phyloP scores from a whole-genome alignment of 1,140 invertebrate species.

The Gonatopus flavifemur region DNA sequence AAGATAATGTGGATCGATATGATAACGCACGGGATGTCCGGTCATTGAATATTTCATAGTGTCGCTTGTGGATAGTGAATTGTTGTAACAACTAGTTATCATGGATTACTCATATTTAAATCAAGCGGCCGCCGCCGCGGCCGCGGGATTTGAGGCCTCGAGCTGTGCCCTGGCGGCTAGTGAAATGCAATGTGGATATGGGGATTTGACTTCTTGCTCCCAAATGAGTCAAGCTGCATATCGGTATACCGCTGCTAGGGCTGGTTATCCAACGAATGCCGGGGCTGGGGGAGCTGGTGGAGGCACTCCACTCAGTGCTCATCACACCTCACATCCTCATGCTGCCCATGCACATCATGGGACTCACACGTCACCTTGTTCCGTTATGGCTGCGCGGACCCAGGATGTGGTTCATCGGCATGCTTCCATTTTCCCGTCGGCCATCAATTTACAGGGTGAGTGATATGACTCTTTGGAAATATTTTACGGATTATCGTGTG shows the following conservation, averaged over 20 bases:
- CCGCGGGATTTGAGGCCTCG: slow-evolving; percentile 66
- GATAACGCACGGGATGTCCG: background rate
- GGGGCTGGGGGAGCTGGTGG: slow-evolving; percentile 42
- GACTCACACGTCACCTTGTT: slow-evolving; percentile 57
- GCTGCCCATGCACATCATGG: slow-evolving; percentile 54
- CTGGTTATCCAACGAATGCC: slow-evolving; percentile 48
- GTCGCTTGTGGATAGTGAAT: too few relatives aligned
- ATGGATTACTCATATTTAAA: slow-evolving; percentile 77
- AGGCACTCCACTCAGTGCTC: slow-evolving; percentile 47
- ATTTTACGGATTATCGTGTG: too few relatives aligned
- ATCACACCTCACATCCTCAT: slow-evolving; percentile 55
- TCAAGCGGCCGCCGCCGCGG: slow-evolving; percentile 65
- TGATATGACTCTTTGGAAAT: too few relatives aligned
- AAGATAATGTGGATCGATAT: too few relatives aligned
- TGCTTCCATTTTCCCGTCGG: slow-evolving; percentile 65
- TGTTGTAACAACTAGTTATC: too few relatives aligned
- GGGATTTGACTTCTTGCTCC: slow-evolving; percentile 80
- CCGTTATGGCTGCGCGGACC: slow-evolving; percentile 62
- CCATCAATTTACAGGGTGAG: slow-evolving; percentile 69
- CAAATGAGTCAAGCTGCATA: slow-evolving; percentile 82
- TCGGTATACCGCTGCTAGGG: slow-evolving; percentile 65
- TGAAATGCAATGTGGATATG: slow-evolving; percentile 78
- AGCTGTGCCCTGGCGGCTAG: slow-evolving; percentile 66
- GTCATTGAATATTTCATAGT: background rate
- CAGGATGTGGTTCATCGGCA: slow-evolving; percentile 62